Evolutionary conservation across 2,888 invertebrate genomes (phyloP), one percentile per base, ranked within the genome.

Genomic region (Drosophila vallismaia): DNA sequence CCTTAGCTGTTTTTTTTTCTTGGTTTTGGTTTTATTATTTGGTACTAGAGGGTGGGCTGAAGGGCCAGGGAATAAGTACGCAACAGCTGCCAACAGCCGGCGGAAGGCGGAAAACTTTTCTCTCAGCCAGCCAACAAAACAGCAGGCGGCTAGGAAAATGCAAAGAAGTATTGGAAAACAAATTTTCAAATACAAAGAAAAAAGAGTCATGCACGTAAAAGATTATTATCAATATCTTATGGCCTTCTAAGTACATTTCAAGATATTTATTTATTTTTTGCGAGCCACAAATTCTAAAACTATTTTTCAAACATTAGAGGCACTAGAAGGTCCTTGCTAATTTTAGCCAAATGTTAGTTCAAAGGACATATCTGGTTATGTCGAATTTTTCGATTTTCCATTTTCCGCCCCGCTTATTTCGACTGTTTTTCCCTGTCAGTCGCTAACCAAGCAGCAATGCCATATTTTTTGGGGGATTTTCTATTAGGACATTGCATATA

Each of bases 71-170:
- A 31, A 31, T n/a, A 69, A 36, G 38, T 52, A 75, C 75, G 62
- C 73, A 75, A 74, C 76, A 76, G 70, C 80, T 72, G 60, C 60
- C 78, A 84, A 75, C 75, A 69, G 79, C 62, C 68, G 68, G 70
- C 38, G 40, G 29, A 46, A 50, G 59, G 59, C 48, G 51, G 52
- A 67, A 81, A 84, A 73, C 57, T 81, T 81, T 75, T 45, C 69
- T 7, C 56, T 71, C 59, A 40, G 51, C 45, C 59, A 54, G 62
- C 53, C 53, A 58, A 67, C 69, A 73, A 67, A 49, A 12, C 64
- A 73, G 55, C 53, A 55, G 55, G 46, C 53, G 51, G 44, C 53
- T 31, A 10, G 44, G 36, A 50, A 57, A 68, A 50, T 38, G 50
- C 31, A 44, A 54, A 48, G 28, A 54, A 52, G 48, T 42, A 62